These are phyloP conservation scores for Platyscapa corneri DNA, from an alignment of 1,140 invertebrate species.

Conservation along the genomic window DNA sequence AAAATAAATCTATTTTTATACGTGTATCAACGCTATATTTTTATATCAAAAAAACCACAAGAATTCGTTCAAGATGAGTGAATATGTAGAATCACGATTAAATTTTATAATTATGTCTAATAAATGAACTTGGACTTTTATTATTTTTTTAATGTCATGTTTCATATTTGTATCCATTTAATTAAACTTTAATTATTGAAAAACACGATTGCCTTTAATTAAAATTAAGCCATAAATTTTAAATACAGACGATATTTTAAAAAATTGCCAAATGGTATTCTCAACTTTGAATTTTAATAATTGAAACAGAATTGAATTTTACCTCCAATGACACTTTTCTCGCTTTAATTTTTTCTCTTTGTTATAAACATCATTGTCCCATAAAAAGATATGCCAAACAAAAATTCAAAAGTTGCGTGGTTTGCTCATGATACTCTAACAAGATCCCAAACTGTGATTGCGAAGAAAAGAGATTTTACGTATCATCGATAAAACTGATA, in stretches of 20 bases:
- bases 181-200: too few species aligned
- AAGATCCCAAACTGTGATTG: conserved; percentile 50
- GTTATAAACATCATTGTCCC: conserved; percentile 33
- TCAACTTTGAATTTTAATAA: not conserved
- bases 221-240: too few species aligned
- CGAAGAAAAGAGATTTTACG: conserved; percentile 41
- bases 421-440: conserved; percentile 42
- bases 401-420: conserved; percentile 50
- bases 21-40: too few species aligned
- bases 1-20: too few species aligned
- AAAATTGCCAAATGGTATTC: conserved; percentile 27
- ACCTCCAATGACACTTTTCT: conserved; percentile 51
- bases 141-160: too few species aligned
- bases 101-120: too few species aligned
- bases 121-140: too few species aligned
- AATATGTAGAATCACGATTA: too few species aligned
- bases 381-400: conserved; percentile 45
- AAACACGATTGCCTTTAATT: too few species aligned
- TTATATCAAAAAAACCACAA: too few species aligned
- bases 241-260: conserved; percentile 14
- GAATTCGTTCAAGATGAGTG: too few species aligned
- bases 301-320: not conserved
- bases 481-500: not conserved
- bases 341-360: conserved; percentile 29
- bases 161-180: too few species aligned